These are phyloP conservation scores for Tetranychus piercei DNA, from an alignment of 2,888 invertebrate genomes.

Conservation along the genomic window DNA sequence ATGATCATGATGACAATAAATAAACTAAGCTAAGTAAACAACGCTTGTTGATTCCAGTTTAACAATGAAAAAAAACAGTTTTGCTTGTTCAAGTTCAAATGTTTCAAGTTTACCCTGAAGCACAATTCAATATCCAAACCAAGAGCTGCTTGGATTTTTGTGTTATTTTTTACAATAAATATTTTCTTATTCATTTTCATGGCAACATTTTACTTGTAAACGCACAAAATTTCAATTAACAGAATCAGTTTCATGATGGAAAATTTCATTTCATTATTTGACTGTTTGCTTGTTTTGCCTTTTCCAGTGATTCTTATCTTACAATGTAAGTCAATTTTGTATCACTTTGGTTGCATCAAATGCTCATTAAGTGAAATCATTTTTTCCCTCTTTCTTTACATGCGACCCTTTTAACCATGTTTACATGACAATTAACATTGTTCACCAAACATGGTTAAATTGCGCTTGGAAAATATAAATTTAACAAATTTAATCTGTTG, in stretches of 20 bases:
- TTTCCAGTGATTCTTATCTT: too few relatives aligned
- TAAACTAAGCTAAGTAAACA: not conserved
- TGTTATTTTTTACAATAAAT: not conserved
- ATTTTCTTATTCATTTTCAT: not conserved
- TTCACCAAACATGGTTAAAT: too few relatives aligned
- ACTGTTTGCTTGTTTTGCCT: too few relatives aligned
- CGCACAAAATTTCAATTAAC: not conserved
- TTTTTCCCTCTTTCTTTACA: too few relatives aligned
- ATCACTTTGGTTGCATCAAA: too few relatives aligned
- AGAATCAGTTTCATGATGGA: not conserved
- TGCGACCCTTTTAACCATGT: too few relatives aligned
- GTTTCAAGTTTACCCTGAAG: not conserved
- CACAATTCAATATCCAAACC: not conserved
- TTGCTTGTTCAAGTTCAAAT: not conserved
- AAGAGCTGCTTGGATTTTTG: not conserved
- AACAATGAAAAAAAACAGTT: not conserved
- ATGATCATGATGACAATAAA: not conserved
- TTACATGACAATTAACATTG: too few relatives aligned
- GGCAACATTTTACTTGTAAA: not conserved
- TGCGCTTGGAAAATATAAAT: too few relatives aligned
- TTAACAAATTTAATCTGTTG: too few relatives aligned
- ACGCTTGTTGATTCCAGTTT: not conserved
- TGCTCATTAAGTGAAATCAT: too few relatives aligned
- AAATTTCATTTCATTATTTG: not conserved
- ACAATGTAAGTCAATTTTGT: too few relatives aligned